These are phyloP conservation scores for Papilio glaucus DNA, from an alignment of 1,140 invertebrate species.

Conservation along the genomic window DNA sequence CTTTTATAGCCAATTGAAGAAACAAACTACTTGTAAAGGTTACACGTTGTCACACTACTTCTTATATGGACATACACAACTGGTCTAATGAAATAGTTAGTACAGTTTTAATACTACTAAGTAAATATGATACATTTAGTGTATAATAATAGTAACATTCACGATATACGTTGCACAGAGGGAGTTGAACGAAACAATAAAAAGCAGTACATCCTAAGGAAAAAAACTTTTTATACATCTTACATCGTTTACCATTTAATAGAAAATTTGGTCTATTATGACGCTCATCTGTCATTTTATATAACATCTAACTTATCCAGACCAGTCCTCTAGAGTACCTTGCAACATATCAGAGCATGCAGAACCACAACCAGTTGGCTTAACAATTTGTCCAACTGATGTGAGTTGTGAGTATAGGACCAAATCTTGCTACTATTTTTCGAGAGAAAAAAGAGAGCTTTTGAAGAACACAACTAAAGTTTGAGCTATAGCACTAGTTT, in stretches of 20 bases:
- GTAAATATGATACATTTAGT: not conserved
- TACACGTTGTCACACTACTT: not conserved
- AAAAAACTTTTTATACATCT: too few relatives aligned
- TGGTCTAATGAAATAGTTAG: conserved; percentile 17
- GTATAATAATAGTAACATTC: not conserved
- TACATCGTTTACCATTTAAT: too few relatives aligned
- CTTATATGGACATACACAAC: conserved; percentile 31
- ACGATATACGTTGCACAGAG: not conserved
- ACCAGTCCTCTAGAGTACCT: not conserved
- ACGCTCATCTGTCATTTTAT: too few relatives aligned
- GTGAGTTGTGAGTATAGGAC: too few relatives aligned
- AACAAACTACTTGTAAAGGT: not conserved
- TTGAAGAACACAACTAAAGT: too few relatives aligned
- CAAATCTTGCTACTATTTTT: too few relatives aligned
- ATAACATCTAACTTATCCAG: not conserved
- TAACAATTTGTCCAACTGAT: too few relatives aligned
- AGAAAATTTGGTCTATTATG: too few relatives aligned
- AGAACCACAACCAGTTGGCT: not conserved
- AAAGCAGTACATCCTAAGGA: too few relatives aligned
- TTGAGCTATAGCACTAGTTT: too few relatives aligned
- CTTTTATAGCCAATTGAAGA: conserved; percentile 49
- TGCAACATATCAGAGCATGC: not conserved
- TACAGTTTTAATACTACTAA: not conserved
- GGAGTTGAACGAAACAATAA: not conserved
- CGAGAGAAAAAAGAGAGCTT: too few relatives aligned